Base-by-base conservation (phyloP, 2,888 invertebrate species). In the Tipula helvola region DNA sequence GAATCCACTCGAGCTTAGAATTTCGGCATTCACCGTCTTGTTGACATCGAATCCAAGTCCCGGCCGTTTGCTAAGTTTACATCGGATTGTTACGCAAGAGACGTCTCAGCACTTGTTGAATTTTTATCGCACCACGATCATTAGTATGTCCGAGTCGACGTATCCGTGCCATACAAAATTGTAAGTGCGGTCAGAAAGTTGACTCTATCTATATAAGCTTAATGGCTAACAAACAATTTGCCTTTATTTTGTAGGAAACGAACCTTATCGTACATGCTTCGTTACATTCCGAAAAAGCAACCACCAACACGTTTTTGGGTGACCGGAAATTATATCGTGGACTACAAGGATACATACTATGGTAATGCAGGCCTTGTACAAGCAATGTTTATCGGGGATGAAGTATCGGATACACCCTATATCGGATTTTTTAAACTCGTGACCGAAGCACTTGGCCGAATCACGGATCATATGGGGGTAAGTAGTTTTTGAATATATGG, bases 321-420 rank as follows among this genome's bases (percentile, higher is more conserved):
- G 0, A 95, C 95, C 0, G 95, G 95, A 41, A 95, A 95, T 90
- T 95, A 95, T 89, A 93, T 96, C 87, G 93, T 95, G 88, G 95
- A 95, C 88, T 94, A 94, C 88, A 93, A 94, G n/a, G 94, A 95
- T 88, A 93, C 93, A 0, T 93, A 93, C 47, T 92, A 93, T 87
- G 93, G 93, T 86, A 93, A 93, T 87, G 94, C 94, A 0, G 93
- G 93, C 2, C 92, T 94, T 91, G 88, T 94, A 18, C 93, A 94
- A 88, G 92, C 94, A 36, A 91, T 95, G 87, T 92, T 94, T 8
- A 93, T 95, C 3, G 95, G 95, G 0, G 95, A 95, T 89, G 93
- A 93, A 0, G 91, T 92, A 52, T 94, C 95, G 0, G 94, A 95
- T 42, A 91, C 94, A 88, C 95, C 95, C 0, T 94, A 94, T 47